These are phyloP conservation scores for Phylloscopus trochilus DNA, from an alignment of 2,113 vertebrate genomes.

Conservation along the genomic window DNA sequence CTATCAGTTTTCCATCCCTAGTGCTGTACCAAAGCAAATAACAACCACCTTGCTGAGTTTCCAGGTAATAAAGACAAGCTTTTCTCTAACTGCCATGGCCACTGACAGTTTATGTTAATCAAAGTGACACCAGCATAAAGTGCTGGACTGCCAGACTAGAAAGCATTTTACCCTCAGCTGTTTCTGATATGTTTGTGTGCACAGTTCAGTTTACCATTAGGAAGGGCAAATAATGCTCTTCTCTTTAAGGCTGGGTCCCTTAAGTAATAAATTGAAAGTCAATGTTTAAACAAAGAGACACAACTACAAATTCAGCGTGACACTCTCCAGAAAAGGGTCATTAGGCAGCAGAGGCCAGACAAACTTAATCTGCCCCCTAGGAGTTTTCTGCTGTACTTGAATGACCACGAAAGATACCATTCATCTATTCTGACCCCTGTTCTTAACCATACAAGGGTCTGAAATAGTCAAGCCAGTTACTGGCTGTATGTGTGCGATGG, in stretches of 20 bases:
- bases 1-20: background rate
- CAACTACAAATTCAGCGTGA: background rate
- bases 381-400: background rate
- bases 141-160: background rate
- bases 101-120: slow-evolving; percentile 17
- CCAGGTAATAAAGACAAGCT: background rate
- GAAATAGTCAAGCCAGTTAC: background rate
- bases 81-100: background rate
- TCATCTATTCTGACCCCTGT: background rate
- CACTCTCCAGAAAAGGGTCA: background rate
- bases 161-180: slow-evolving; percentile 15
- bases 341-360: background rate
- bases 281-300: slow-evolving; percentile 20
- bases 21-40: background rate
- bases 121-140: background rate
- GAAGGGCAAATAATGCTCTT: background rate
- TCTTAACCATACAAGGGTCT: background rate
- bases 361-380: background rate
- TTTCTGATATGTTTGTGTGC: slow-evolving; percentile 46
- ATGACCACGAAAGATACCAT: background rate
- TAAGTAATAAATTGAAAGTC: slow-evolving; percentile 15
- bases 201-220: slow-evolving; percentile 21
- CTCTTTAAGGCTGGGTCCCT: background rate
- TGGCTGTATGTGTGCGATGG: background rate
- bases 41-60: background rate